Conservation (phyloP, 1,140 invertebrate genomes). For the Hylaeus anthracinus region DNA sequence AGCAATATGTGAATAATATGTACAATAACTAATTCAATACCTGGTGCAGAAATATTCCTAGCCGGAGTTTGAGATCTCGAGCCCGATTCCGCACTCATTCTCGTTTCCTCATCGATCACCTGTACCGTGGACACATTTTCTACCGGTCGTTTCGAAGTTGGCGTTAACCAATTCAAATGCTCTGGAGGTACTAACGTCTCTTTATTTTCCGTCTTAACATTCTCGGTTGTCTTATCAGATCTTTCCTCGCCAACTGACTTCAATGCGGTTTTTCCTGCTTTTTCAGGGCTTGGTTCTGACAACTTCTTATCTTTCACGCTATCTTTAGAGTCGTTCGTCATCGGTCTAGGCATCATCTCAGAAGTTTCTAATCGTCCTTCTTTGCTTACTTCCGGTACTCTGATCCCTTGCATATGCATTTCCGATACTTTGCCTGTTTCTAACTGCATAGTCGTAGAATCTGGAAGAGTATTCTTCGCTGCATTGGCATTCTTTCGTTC, state of each 20-base stretch:
- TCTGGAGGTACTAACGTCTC: conserved; percentile 57
- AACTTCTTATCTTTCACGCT: conserved; percentile 33
- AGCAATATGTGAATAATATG: conserved; percentile 9
- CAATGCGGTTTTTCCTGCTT: conserved; percentile 23
- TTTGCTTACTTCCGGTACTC: background rate
- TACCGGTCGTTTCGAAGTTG: conserved; percentile 69
- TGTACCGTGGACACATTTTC: conserved; percentile 81
- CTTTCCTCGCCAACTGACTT: conserved; percentile 37
- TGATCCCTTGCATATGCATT: conserved; percentile 19
- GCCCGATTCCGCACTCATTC: conserved; percentile 89
- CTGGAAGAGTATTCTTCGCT: background rate
- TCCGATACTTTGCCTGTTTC: conserved; percentile 10
- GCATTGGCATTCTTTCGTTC: conserved; percentile 1
- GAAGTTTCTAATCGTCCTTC: background rate
- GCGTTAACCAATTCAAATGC: conserved; percentile 76
- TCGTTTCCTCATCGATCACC: conserved; percentile 91
- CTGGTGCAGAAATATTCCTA: conserved; percentile 70
- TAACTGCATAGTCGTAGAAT: conserved; percentile 15
- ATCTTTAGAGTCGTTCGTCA: conserved; percentile 17
- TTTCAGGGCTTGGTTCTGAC: conserved; percentile 29
- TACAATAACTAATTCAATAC: conserved; percentile 60
- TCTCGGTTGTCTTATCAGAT: conserved; percentile 37
- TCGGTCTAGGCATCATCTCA: conserved; percentile 8
- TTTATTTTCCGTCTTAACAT: conserved; percentile 38
- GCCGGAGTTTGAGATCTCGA: conserved; percentile 82